Base-by-base conservation (phyloP, 1,140 invertebrate genomes). In the Zaprionus capensis region DNA sequence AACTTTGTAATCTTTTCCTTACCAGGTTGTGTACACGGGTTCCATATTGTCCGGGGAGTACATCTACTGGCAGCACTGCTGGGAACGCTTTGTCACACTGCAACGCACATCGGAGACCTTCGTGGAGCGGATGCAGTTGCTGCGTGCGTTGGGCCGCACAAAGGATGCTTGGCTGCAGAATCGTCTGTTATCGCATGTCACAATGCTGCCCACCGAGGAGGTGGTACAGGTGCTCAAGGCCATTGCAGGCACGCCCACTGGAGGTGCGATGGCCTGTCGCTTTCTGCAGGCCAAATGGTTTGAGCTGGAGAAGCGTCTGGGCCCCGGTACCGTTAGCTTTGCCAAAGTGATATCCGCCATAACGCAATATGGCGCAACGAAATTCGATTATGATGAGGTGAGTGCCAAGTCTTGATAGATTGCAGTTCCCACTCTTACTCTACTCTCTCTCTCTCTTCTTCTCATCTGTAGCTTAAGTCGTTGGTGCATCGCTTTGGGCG, bases 241-340 rank as follows among this genome's bases (percentile, higher is more conserved):
- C 6, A 96, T 97, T 6, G 94, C 96, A 1, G 93, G 94, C 7
- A 97, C 96, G 90, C 94, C 95, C 2, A 94, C 96, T 31, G 96
- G 96, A 0, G 94, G 95, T 46, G 93, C 95, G 3, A 93, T 97
- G 46, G 96, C 96, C 5, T 97, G 96, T 95, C 93, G 96, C 63
- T 96, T 96, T 85, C 91, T 97, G 1, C 94, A 96, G 81, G 94
- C 95, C 11, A 95, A 97, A 69, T 97, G 96, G 96, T 92, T 94
- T 15, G 93, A 95, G 70, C 92, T 97, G 53, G 94, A 95, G 67
- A 92, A 93, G 4, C 93, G 95, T 44, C 95, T 96, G 76, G 95
- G 95, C 0, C 94, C 95, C 65, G 95, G 95, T 5, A 95, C 95
- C 7, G 94, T 96, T 51, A 95, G 95, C 20, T 95, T 96, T 92